Evolutionary conservation across 2,113 vertebrate genomes (phyloP).

Genomic region (Chamaea fasciata): DNA sequence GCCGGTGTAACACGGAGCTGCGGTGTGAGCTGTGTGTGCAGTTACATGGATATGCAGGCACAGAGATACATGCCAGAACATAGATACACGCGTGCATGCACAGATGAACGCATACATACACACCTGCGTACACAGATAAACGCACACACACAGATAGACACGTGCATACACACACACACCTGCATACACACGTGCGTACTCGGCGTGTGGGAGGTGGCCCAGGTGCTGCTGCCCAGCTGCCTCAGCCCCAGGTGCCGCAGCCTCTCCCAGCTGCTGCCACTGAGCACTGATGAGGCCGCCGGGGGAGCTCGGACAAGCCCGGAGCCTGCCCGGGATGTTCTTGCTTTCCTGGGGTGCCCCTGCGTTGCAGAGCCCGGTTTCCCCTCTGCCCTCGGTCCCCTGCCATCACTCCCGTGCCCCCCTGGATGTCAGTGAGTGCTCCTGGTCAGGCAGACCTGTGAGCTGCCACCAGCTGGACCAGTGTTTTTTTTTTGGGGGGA

Average conservation of each 20-base stretch:
- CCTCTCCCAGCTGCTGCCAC: not conserved
- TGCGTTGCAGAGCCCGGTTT: rapidly evolving
- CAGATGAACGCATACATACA: not conserved
- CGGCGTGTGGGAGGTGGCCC: not conserved
- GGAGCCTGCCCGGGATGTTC: rapidly evolving
- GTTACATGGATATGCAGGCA: rapidly evolving
- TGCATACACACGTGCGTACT: not conserved
- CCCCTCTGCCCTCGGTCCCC: rapidly evolving
- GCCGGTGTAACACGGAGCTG: not conserved
- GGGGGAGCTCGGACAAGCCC: rapidly evolving
- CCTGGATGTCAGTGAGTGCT: not conserved
- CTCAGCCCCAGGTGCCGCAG: not conserved
- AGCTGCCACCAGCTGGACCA: not conserved
- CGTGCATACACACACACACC: not conserved
- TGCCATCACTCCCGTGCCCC: rapidly evolving
- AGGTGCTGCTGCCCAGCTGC: not conserved
- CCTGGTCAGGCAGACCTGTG: rapidly evolving
- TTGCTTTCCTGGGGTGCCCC: rapidly evolving
- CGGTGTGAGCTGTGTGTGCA: not conserved
- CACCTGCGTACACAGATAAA: rapidly evolving
- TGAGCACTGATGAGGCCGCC: not conserved
- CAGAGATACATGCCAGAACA: no score
- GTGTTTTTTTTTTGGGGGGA: rapidly evolving
- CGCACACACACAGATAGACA: no score
- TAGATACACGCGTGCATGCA: not conserved